Evolutionary conservation across 2,113 vertebrate genomes (phyloP).

Genomic region (Daubentonia madagascariensis): DNA sequence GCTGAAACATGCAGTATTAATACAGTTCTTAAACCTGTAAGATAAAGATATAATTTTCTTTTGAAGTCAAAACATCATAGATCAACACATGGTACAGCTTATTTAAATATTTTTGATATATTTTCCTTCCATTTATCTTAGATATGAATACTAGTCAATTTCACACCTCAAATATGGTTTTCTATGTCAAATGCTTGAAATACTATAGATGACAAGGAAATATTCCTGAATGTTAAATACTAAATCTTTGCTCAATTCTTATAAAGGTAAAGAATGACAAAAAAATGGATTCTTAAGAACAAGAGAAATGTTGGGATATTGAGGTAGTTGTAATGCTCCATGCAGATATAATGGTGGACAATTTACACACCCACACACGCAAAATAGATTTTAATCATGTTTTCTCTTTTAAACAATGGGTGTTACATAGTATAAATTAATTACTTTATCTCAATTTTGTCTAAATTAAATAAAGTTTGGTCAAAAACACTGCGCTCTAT

Average conservation of each 20-base stretch:
- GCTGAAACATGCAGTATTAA: slow-evolving; percentile 18
- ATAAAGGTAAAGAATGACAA: neutral
- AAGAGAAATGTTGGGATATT: neutral
- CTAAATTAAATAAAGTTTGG: neutral
- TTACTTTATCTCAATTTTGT: neutral
- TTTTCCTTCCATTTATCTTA: slow-evolving; percentile 54
- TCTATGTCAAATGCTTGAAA: slow-evolving; percentile 39
- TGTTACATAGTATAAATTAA: neutral
- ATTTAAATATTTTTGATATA: slow-evolving; percentile 55
- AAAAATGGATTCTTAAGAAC: neutral
- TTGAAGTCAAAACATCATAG: slow-evolving; percentile 60
- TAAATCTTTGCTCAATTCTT: slow-evolving; percentile 34
- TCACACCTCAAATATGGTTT: slow-evolving; percentile 39
- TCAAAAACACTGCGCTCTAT: neutral
- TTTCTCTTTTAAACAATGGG: neutral
- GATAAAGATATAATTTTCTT: slow-evolving; percentile 53
- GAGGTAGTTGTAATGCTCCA: neutral
- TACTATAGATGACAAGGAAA: slow-evolving; percentile 34
- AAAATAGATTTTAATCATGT: neutral
- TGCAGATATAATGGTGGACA: neutral
- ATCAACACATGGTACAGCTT: slow-evolving; percentile 32
- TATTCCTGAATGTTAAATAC: slow-evolving; percentile 42
- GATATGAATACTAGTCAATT: slow-evolving; percentile 49
- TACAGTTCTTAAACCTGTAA: slow-evolving; percentile 18
- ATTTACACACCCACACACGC: neutral